Base-by-base conservation (phyloP, 2,113 vertebrate genomes). In the Hippocampus comes region DNA sequence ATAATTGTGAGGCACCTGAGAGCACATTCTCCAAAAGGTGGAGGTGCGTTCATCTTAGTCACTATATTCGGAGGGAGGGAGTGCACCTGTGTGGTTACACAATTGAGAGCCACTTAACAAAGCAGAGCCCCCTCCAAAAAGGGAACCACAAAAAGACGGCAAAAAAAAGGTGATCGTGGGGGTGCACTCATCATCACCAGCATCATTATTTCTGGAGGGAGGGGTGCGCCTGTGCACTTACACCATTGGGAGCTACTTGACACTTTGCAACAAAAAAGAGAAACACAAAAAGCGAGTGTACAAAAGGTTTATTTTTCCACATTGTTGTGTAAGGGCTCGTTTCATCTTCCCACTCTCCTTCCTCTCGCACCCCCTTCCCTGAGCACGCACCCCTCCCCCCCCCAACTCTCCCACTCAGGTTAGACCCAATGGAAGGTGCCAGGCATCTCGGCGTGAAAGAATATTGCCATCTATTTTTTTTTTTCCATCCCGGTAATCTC, bases 251-350 rank as follows among this genome's bases (percentile, higher is more conserved):
- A 86, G 69, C 20, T 71, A 84, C 78, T 74, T 48, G 83, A 84
- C 78, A 78, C 81, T 75, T 71, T 82, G 80, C 77, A 84, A 81
- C 77, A 75, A 79, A 68, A 68, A 71, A 82, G 73, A 67, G 80
- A 86, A 80, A 87, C 78, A 82, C 70, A 64, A 82, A 82, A 77
- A 80, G 74, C 79, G 74, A 84, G 78, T 68, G 48, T 18, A 68
- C 27, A 78, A 82, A 83, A 82, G 82, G 84, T 83, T 82, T 81
- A 84, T 89, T 86, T 85, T 67, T 80, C 75, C 38, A 41, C 78
- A 82, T 85, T 90, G 86, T 88, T 90, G 86, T 89, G 73, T 88
- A 86, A 87, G 87, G 80, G 65, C 76, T 10, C 6, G 86, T 87
- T 89, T 88, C 84, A 88, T 89, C 80, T 80, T 89, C 88, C 89